Evolutionary conservation across 2,113 vertebrate genomes (phyloP), one percentile per base, ranked within the genome.

Genomic region (Aramus guarauna): DNA sequence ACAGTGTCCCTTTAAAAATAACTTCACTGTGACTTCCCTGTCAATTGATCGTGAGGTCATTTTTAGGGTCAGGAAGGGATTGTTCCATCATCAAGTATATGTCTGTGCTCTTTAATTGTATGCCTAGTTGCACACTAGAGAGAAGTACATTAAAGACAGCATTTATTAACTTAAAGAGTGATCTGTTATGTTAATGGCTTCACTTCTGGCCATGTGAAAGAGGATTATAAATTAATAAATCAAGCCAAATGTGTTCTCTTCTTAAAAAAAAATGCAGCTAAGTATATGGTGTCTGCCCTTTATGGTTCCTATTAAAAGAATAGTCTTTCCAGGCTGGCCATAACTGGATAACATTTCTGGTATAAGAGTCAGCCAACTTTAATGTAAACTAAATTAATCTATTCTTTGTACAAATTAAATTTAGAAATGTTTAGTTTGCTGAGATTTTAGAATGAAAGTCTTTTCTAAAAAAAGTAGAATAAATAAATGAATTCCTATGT

Each of bases 201-300:
- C 71, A 90, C 27, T 92, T 78, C 58, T 95, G 56, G 15, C 43
- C 64, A 43, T 34, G 21, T 29, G 69, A 81, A 88, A 95, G 66
- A 43, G 55, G 67, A 90, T 90, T 96, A 73, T 41, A 69, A 68
- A 85, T 85, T 88, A 74, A 80, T 95, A 96, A 96, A 94, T 95
- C 87, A 92, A 75, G 48, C 22, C 11, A 80, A 73, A 85, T 56
- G 10, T 60, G 7, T 48, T 91, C 43, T 76, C 32, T 72, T 80
- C 19, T 66, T 94, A 9, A 68, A 56, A 69, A 64, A 53, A 27
- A 77, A 23, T 7, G 32, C 15, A 85, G 39, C 29, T 74, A 75
- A 87, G 9, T 41, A 64, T 85, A 85, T 72, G 39, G 15, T 90
- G 10, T 8, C 74, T 53, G 30, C 74, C 79, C 26, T 66, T 92